Evolutionary conservation across 2,113 vertebrate species (phyloP), one percentile per base, ranked within the genome.

Genomic region (Gambusia holbrooki): DNA sequence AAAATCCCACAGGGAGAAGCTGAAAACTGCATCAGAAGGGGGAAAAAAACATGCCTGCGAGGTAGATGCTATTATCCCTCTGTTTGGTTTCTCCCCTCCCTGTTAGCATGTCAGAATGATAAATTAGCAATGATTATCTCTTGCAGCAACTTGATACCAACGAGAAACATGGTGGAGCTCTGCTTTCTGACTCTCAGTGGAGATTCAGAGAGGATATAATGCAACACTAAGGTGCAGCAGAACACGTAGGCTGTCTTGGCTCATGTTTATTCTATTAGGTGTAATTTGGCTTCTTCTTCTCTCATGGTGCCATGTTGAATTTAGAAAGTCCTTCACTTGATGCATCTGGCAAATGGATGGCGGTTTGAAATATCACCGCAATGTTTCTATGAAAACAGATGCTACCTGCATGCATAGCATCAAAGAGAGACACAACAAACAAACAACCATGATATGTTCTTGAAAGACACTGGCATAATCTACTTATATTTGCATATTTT

Each of bases 51-150:
- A 29, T 32, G 73, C 62, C 71, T 71, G 71, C 82, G 69, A 80
- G 73, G 78, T 35, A 67, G 69, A 84, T 71, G 37, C 71, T 62
- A 66, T 66, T 81, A 74, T 69, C 30, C 72, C 72, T 77, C 83
- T 88, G 91, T 88, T 88, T 81, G 82, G 66, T 86, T 89, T 79
- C 81, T 81, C 66, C 22, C 69, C 87, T 69, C 83, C 78, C 77
- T 73, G 75, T 87, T 88, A 84, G 79, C 79, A 67, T 79, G 87
- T 85, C 90, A 86, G 66, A 71, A 80, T 89, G 88, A 92, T 92
- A 75, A 90, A 91, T 87, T 84, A 83, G 76, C 74, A 73, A 72
- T 74, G 84, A 88, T 89, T 77, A 87, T 82, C 80, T 84, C 5
- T 14, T 35, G 78, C 79, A 58, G 77, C 28, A 69, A 75, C 71